A percentile compares a stretch with the other conserved stretches of the same genome.
These are phyloP conservation scores for Cuniculus paca DNA, from an alignment of 2,797 vertebrate genomes.

Conservation along the genomic window DNA sequence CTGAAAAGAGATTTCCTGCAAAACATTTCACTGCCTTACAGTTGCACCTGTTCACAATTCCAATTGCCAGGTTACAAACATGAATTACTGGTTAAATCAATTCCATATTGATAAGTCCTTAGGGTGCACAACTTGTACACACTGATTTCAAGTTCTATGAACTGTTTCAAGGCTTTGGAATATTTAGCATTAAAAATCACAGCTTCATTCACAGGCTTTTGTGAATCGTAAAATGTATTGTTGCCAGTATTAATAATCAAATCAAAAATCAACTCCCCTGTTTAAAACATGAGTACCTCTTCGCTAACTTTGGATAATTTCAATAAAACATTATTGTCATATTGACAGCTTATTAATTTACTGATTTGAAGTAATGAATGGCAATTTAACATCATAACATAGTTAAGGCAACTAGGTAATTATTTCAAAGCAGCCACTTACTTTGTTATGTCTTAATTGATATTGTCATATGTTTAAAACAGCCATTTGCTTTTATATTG, in stretches of 20 bases:
- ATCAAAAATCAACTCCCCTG: background rate
- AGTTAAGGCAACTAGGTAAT: constrained; percentile 36
- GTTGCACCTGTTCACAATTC: constrained; percentile 37
- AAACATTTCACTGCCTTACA: constrained; percentile 65
- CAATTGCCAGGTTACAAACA: constrained; percentile 55
- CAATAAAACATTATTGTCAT: constrained; percentile 2
- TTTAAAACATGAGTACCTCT: background rate
- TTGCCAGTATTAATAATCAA: constrained; percentile 15
- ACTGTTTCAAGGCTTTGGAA: constrained; percentile 40
- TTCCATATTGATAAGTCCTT: constrained; percentile 2
- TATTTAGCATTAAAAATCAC: constrained; percentile 51
- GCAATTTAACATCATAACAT: background rate
- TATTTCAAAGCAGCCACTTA: constrained; percentile 5
- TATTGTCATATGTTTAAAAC: background rate
- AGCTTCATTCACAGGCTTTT: constrained; percentile 23
- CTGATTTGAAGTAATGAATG: constrained; percentile 27
- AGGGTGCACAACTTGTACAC: background rate
- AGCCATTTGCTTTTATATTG: background rate
- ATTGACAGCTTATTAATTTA: constrained; percentile 16
- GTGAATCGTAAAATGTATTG: background rate
- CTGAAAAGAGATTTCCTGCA: constrained; percentile 67
- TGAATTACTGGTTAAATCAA: constrained; percentile 51
- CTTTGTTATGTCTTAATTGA: constrained; percentile 36
- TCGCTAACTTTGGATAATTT: background rate
- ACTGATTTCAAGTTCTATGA: background rate